Evolutionary conservation across 37 sponge, comb jelly and placozoan genomes (phyloP).

Genomic region (Aplysina aerophoba): DNA sequence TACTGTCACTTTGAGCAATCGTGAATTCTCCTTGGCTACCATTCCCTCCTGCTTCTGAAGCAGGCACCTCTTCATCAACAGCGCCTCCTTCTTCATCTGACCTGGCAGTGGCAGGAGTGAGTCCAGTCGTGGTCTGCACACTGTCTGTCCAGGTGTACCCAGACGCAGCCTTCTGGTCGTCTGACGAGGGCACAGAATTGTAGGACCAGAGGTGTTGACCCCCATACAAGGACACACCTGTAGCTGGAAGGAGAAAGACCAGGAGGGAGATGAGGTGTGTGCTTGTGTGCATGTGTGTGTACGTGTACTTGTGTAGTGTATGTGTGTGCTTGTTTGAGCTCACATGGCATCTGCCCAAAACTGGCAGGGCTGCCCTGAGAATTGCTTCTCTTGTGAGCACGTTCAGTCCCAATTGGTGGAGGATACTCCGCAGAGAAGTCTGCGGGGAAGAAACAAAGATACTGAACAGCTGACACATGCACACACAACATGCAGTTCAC

Average conservation of each 20-base stretch:
- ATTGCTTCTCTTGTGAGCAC: constrained; percentile 60
- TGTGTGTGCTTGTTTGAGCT: not conserved
- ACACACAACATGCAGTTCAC: no score
- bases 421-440: not conserved
- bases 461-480: no score
- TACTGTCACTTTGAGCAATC: constrained; percentile 40
- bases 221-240: not conserved
- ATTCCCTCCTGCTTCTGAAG: not conserved
- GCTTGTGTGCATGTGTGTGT: not conserved
- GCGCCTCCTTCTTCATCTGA: not conserved
- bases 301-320: not conserved
- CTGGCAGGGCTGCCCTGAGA: constrained; percentile 19
- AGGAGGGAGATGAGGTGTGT: no score
- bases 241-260: not conserved
- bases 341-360: constrained; percentile 14
- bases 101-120: not conserved
- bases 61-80: not conserved
- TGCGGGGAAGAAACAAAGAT: not conserved
- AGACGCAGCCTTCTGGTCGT: no score
- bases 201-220: not conserved
- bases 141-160: no score
- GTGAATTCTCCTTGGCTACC: not conserved
- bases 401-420: constrained; percentile 79
- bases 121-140: no score
- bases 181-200: no score